Evolutionary conservation across 1,140 invertebrate species (phyloP).

Genomic region (Drosophila auraria): DNA sequence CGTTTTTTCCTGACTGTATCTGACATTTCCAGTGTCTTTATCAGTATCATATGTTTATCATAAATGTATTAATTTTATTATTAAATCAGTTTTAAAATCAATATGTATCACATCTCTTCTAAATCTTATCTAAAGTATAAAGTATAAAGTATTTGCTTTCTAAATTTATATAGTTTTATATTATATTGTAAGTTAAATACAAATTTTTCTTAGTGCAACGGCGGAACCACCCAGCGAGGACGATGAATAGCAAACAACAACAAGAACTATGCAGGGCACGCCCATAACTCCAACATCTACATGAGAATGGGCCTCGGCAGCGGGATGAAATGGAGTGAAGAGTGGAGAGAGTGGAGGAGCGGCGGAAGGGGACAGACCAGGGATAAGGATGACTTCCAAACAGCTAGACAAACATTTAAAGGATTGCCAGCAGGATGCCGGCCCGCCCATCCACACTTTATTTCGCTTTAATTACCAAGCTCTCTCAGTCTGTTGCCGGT

Average conservation of each 20-base stretch:
- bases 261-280: constrained; percentile 61
- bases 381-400: constrained; percentile 53
- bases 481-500: constrained; percentile 29
- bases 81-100: too few relatives aligned
- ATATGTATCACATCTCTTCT: too few relatives aligned
- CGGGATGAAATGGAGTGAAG: background rate
- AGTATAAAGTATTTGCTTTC: too few relatives aligned
- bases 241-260: constrained; percentile 63
- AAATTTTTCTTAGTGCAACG: background rate
- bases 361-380: constrained; percentile 18
- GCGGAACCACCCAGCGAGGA: constrained; percentile 25
- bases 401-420: constrained; percentile 66
- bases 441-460: constrained; percentile 57
- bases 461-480: constrained; percentile 65
- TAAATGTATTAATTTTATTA: too few relatives aligned
- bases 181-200: too few relatives aligned
- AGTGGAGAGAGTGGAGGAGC: background rate
- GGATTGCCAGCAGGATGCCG: constrained; percentile 51
- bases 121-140: too few relatives aligned
- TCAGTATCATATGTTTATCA: too few relatives aligned
- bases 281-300: constrained; percentile 64
- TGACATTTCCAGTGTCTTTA: background rate
- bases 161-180: too few relatives aligned
- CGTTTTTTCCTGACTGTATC: background rate
- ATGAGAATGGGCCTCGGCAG: constrained; percentile 34